A percentile compares a stretch with the other conserved stretches of the same genome.
phyloP scores from a whole-genome alignment of 2,797 vertebrate genomes.

The Merluccius polli region DNA sequence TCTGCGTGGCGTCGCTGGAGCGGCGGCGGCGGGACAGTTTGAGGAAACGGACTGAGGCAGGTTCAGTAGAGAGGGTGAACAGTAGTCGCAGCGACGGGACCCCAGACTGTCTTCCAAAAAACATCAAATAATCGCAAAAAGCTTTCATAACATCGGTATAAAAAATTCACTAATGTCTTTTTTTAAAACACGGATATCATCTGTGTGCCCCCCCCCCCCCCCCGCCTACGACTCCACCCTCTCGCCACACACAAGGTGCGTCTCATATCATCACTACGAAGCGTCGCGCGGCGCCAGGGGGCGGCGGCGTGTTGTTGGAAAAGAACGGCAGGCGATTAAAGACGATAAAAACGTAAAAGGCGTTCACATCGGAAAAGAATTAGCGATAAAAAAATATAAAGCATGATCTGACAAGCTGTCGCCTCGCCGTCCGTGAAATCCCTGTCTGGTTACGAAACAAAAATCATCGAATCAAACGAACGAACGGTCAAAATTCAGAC shows the following conservation, averaged over 20 bases:
- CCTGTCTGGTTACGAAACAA: slow-evolving; percentile 4
- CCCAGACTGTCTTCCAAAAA: neutral
- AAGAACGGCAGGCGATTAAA: slow-evolving; percentile 64
- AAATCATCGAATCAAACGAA: slow-evolving; percentile 9
- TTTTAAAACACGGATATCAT: slow-evolving; percentile 27
- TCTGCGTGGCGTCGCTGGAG: neutral
- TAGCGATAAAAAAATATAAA: slow-evolving; percentile 33
- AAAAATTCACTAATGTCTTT: slow-evolving; percentile 44
- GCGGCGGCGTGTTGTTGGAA: too few relatives aligned
- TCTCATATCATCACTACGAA: slow-evolving; percentile 65
- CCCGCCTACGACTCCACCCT: slow-evolving; percentile 48
- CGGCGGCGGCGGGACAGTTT: neutral
- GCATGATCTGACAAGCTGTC: slow-evolving; percentile 27
- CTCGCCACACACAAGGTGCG: slow-evolving; percentile 57
- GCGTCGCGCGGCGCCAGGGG: slow-evolving; percentile 67
- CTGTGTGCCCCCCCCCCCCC: slow-evolving; percentile 34
- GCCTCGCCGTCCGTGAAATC: slow-evolving; percentile 38
- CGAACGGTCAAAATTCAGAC: slow-evolving; percentile 29
- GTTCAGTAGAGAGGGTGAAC: neutral
- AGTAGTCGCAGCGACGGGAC: neutral
- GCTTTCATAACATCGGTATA: slow-evolving; percentile 47
- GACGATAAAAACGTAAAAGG: slow-evolving; percentile 60
- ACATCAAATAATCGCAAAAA: slow-evolving; percentile 15
- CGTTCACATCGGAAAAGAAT: slow-evolving; percentile 43
- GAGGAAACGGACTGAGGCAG: neutral